Evolutionary conservation across 2,797 vertebrate genomes (phyloP).

Genomic region (Leptatherina wallacei): DNA sequence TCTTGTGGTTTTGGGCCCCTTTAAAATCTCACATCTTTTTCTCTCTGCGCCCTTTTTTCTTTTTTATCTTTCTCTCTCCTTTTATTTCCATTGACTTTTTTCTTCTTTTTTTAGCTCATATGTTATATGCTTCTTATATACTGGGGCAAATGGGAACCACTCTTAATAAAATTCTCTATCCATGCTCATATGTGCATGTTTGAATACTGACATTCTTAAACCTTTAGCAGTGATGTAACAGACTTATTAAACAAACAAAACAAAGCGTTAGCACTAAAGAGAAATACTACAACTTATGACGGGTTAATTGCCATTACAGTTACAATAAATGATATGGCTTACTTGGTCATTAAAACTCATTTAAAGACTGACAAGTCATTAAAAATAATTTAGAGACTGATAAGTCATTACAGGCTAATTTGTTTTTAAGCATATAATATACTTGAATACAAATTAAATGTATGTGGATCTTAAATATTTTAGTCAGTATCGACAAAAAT

Average conservation of each 20-base stretch:
- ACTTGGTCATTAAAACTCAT: not conserved
- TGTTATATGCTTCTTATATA: conserved; percentile 69
- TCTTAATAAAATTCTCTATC: conserved; percentile 42
- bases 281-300: not conserved
- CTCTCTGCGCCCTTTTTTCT: conserved; percentile 51
- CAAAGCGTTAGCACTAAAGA: not conserved
- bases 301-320: not conserved
- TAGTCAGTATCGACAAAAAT: not conserved
- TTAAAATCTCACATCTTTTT: conserved; percentile 74
- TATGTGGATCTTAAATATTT: conserved; percentile 2
- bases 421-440: not conserved
- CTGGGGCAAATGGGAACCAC: conserved; percentile 33
- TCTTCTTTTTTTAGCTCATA: conserved; percentile 32
- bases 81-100: conserved; percentile 45
- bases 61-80: conserved; percentile 20
- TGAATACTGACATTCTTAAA: not conserved
- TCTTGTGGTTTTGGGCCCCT: conserved; percentile 79
- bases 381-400: too few species aligned
- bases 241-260: not conserved
- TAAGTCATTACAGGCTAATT: not conserved
- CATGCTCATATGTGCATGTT: conserved; percentile 7
- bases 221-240: not conserved
- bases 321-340: not conserved
- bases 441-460: not conserved
- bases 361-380: not conserved